Evolutionary conservation across 2,113 vertebrate genomes (phyloP), one percentile per base, ranked within the genome.

Genomic region (Arizona elegans): DNA sequence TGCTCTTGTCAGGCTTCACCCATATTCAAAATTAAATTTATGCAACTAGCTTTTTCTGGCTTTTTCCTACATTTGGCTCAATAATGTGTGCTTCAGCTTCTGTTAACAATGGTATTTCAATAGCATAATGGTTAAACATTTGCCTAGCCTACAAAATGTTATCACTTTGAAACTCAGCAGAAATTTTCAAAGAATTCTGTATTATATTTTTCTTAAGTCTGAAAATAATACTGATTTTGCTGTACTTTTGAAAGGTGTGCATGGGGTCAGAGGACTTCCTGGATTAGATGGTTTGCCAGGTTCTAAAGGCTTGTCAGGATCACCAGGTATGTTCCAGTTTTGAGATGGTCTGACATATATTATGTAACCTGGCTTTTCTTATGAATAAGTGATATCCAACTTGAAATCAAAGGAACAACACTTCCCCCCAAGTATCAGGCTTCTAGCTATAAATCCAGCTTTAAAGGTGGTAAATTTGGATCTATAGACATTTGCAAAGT

Each of bases 301-400:
- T 95, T 98, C 97, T 19, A 99, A 99, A 95, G 99, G 99, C 62
- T 70, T 97, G 23, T 92, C 93, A 0, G 99, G 99, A 94, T 96
- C 98, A 56, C 96, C 98, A 98, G 99, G 99, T 99, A 98, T 89
- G 93, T 91, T 81, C 86, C 43, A 6, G 26, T 92, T 88, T 55
- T 86, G 29, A 93, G 43, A 85, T 55, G 12, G 29, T 21, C 13
- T 86, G 13, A 54, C 50, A 70, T 53, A 81, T 43, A 13, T 23
- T n/a, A 70, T 11, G 59, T 12, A 88, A 91, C 56, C 12, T 92
- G 93, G 81, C 94, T 59, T 12, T 15, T 70, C 19, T 58, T n/a
- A 38, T 17, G 9, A 19, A 38, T 89, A 56, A 55, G 19, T 89
- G 33, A 58, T 58, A n/a, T 58, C n/a, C 21, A 89, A 58, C 7